Base-by-base conservation (phyloP, 2,797 vertebrate species). In the Cuniculus paca region DNA sequence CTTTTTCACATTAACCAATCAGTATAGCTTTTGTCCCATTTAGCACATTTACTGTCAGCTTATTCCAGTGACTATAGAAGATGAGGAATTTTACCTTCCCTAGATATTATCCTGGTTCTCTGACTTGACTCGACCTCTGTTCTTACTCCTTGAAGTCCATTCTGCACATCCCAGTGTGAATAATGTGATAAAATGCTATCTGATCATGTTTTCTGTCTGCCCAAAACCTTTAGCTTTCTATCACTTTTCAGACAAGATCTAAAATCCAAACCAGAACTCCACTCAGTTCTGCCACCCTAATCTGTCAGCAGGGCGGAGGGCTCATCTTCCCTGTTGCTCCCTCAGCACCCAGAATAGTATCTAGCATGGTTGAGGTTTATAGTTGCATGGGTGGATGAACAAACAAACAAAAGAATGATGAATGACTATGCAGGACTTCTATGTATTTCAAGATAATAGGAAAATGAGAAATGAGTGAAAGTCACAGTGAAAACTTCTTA, bases 191-290 rank as follows among this genome's bases (percentile, higher is more conserved):
- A 93, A 92, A 70, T 87, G 72, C 36, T 84, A 80, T 68, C 58
- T 36, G 65, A 42, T 86, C 16, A 17, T 86, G 45, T 90, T 92
- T 95, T 83, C 88, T 91, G 20, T 54, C 85, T 82, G 36, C n/a
- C 63, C 81, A 56, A 70, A 90, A 92, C 22, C 42, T 94, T 56
- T 82, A 70, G 36, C 65, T 94, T 93, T 74, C 81, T 72, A 0
- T 87, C 87, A 20, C 60, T 90, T 94, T 90, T 92, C 50, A 80
- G 86, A 14, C 75, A 63, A 70, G 48, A 26, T 56, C 50, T 80
- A 12, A 60, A 81, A 48, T 77, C 24, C 39, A 74, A 75, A 22
- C 54, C 56, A 24, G 19, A 77, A 10, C 10, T 14, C 39, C 87
- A 28, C 31, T 91, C 89, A 48, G 11, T 81, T 36, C 65, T 93